Evolutionary conservation across 1,140 invertebrate species (phyloP).

Genomic region (Leptonema lineaticorne): DNA sequence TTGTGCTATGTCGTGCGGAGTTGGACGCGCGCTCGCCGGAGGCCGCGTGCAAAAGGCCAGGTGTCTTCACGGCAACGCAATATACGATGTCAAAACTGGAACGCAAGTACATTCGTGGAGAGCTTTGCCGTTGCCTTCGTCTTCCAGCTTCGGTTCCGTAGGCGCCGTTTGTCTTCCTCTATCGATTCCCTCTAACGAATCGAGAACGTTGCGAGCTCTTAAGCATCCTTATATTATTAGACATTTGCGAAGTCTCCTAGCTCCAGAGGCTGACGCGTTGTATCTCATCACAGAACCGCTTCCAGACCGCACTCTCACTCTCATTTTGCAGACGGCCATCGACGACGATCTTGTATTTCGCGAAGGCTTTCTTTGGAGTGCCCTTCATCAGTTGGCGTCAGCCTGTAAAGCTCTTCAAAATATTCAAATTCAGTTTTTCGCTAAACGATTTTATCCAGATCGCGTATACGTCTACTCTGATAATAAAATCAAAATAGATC

Average conservation of each 20-base stretch:
- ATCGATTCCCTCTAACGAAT: background rate
- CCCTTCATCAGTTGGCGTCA: conserved; percentile 49
- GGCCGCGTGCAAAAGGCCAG: background rate
- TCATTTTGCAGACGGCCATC: conserved; percentile 19
- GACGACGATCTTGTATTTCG: conserved; percentile 42
- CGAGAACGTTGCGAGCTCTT: background rate
- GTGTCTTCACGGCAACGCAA: background rate
- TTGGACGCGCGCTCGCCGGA: background rate
- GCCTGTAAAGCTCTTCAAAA: conserved; percentile 46
- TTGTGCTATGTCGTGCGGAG: too few relatives aligned
- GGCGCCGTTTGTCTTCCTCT: background rate
- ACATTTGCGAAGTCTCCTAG: background rate
- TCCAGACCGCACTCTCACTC: conserved; percentile 18
- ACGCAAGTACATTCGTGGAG: background rate
- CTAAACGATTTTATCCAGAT: conserved; percentile 47
- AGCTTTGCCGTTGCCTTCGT: background rate
- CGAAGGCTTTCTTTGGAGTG: conserved; percentile 52
- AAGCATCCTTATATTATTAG: background rate
- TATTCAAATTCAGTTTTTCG: conserved; percentile 45
- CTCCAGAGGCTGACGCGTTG: background rate
- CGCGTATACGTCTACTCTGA: conserved; percentile 47
- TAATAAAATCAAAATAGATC: conserved; percentile 49
- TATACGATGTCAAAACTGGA: background rate
- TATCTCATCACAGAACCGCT: conserved; percentile 30
- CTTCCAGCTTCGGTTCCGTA: background rate